These are phyloP conservation scores for Portunus trituberculatus DNA, from an alignment of 1,140 invertebrate genomes.

Conservation along the genomic window DNA sequence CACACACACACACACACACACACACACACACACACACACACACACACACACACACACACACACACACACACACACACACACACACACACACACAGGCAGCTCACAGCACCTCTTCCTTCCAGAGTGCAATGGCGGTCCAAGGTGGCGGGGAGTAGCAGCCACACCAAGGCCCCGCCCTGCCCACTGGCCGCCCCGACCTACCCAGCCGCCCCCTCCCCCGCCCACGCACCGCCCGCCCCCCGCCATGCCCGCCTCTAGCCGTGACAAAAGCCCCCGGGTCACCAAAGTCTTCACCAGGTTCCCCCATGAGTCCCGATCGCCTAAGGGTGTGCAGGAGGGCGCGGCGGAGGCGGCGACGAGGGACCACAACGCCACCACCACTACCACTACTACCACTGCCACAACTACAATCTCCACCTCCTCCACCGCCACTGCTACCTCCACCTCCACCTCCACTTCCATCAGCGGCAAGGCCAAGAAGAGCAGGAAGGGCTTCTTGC, in stretches of 20 bases:
- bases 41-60: constrained; percentile 52
- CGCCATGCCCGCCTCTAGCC: constrained; percentile 59
- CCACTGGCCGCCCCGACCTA: neutral
- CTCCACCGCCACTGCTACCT: neutral
- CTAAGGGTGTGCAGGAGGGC: constrained; percentile 27
- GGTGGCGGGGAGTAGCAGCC: constrained; percentile 63
- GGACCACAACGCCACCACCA: neutral
- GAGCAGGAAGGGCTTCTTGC: constrained; percentile 59
- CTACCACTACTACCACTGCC: neutral
- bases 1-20: constrained; percentile 41
- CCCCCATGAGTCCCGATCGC: constrained; percentile 44
- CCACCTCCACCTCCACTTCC: neutral
- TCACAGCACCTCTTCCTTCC: neutral
- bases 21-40: constrained; percentile 36
- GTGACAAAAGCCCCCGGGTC: constrained; percentile 62
- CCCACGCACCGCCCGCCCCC: constrained; percentile 7
- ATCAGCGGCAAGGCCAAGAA: constrained; percentile 51
- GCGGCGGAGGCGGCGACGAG: constrained; percentile 23
- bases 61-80: constrained; percentile 2
- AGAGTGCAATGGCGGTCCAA: constrained; percentile 41
- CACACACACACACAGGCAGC: neutral
- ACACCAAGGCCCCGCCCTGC: neutral
- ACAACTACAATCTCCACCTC: neutral
- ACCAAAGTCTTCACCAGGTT: constrained; percentile 51
- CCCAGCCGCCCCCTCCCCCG: constrained; percentile 21